phyloP scores from a whole-genome alignment of 2,888 invertebrate genomes.

The Chirona hameri region DNA sequence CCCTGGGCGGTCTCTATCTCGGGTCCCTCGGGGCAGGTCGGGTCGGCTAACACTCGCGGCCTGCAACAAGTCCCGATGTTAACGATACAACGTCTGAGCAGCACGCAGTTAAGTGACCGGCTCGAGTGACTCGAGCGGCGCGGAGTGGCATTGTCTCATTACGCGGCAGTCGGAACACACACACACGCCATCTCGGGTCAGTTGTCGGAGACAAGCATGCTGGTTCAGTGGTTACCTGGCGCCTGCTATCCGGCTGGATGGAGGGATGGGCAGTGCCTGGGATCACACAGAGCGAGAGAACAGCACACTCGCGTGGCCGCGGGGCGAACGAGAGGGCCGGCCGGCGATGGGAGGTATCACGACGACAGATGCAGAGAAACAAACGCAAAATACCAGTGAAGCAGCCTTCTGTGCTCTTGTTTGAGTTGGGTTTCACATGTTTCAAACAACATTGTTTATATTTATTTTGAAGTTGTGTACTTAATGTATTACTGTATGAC shows the following conservation, averaged over 20 bases:
- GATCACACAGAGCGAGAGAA: neutral
- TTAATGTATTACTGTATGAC: too few species aligned
- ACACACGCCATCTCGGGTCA: neutral
- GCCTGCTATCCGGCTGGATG: neutral
- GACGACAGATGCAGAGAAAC: neutral
- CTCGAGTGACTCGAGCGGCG: too few species aligned
- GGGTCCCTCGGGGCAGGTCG: neutral
- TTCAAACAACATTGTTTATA: neutral
- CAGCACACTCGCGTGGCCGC: neutral
- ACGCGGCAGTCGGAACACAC: neutral
- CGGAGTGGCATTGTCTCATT: too few species aligned
- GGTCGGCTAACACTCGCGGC: neutral
- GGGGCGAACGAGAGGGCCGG: neutral
- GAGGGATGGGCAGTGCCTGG: neutral
- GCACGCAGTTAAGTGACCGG: neutral
- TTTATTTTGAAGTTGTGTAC: too few species aligned
- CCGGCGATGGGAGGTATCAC: constrained; percentile 8
- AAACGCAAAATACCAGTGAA: neutral
- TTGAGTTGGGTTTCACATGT: neutral
- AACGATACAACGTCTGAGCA: neutral
- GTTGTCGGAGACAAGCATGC: neutral
- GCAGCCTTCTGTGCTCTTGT: neutral
- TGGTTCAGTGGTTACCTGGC: neutral
- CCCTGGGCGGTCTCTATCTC: neutral
- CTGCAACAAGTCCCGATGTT: neutral